Conservation (phyloP, 2,113 vertebrate genomes). For the Brachypodius melanocephalos region DNA sequence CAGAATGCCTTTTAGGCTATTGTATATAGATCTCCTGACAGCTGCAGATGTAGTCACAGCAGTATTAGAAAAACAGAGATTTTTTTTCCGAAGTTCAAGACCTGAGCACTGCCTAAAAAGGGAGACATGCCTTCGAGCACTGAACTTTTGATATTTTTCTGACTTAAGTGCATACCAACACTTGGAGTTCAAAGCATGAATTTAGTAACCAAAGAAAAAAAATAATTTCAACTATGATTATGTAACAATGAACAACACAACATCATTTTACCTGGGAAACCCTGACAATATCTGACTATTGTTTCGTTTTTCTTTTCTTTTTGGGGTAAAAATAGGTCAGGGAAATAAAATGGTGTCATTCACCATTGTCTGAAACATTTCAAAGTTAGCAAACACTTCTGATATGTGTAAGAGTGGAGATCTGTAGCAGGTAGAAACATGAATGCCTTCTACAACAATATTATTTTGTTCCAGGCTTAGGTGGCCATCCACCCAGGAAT, state of each 20-base stretch:
- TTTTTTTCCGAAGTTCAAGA: constrained; percentile 42
- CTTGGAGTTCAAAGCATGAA: constrained; percentile 37
- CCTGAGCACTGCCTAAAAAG: constrained; percentile 16
- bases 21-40: not conserved
- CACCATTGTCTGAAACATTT: not conserved
- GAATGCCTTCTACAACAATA: not conserved
- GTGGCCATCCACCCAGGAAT: not conserved
- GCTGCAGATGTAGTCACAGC: not conserved
- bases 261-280: not conserved
- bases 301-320: not conserved
- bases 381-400: not conserved
- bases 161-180: constrained; percentile 41
- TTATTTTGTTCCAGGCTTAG: not conserved
- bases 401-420: not conserved
- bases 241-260: not conserved
- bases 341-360: not conserved
- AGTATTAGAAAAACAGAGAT: not conserved
- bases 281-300: not conserved
- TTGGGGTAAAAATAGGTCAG: not conserved
- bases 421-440: not conserved
- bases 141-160: constrained; percentile 47
- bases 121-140: not conserved
- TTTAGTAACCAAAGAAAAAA: not conserved
- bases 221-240: not conserved
- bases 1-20: constrained; percentile 6